Base-by-base conservation (phyloP, 2,888 invertebrate species). In the Patella depressa region DNA sequence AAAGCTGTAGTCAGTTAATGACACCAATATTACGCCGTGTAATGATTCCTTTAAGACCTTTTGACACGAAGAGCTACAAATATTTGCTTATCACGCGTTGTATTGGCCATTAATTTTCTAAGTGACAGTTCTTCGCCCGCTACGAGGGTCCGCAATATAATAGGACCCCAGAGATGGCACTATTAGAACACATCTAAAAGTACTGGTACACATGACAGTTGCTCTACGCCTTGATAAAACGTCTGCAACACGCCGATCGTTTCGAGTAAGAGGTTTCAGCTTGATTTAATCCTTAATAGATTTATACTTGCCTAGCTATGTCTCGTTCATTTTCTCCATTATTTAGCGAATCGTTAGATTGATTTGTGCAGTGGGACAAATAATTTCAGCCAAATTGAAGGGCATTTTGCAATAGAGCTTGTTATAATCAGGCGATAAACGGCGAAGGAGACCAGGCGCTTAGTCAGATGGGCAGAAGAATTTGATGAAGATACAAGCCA, bases 201-300 rank as follows among this genome's bases (percentile, higher is more conserved):
- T 24, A 65, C 19, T 24, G 65, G 24, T 24, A 24, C 19, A 24
- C 65, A 24, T 65, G 65, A 65, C 65, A 65, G 65, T 65, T 65
- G 57, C n/a, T 57, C 57, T 15, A n/a, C 57, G n/a, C 5, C 59
- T 9, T 59, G 19, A 19, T 59, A 59, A 59, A 19, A 59, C 19
- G 14, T 19, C 17, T 59, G 59, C 15, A 57, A 57, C 59, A 65
- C 19, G 19, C 19, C 65, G 24, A 65, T 65, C 65, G 65, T 19
- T 24, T 24, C 65, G 24, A 24, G 65, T 12, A 24, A 24, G 19
- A 15, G 53, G 72, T 81, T 80, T 78, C 76, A 77, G 80, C 76
- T 76, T 81, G 78, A 80, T 80, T 83, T 79, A 80, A 78, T 75
- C 78, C 65, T 75, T 83, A 83, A 83, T 83, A 81, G 83, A 83